These are phyloP conservation scores for Sminthurinus aureus DNA, from an alignment of 2,888 invertebrate genomes.

Conservation along the genomic window DNA sequence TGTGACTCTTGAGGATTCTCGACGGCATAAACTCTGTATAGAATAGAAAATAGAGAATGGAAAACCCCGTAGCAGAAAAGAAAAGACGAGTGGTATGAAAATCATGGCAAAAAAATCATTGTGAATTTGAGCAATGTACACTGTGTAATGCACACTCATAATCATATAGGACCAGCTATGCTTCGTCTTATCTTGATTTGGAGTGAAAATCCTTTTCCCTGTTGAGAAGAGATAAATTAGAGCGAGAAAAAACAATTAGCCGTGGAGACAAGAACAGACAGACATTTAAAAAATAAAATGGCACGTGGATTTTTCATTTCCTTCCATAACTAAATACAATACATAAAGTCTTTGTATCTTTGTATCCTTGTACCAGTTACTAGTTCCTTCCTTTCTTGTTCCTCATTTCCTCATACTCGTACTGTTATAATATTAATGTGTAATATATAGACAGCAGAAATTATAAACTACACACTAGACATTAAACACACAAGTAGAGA, in stretches of 20 bases:
- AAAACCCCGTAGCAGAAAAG: no score
- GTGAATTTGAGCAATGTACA: no score
- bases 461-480: neutral
- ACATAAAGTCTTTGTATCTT: neutral
- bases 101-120: no score
- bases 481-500: no score
- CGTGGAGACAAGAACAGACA: conserved; percentile 13
- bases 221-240: conserved; percentile 24
- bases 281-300: conserved; percentile 35
- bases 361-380: no score
- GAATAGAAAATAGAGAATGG: neutral
- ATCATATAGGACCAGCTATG: no score
- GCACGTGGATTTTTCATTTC: conserved; percentile 25
- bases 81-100: no score
- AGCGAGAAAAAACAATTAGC: conserved; percentile 37
- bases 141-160: no score
- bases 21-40: neutral
- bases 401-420: neutral
- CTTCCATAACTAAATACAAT: conserved; percentile 10
- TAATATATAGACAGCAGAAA: neutral
- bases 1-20: neutral
- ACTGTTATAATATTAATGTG: neutral
- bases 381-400: no score
- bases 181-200: neutral
- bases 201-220: conserved; percentile 4